A percentile compares a stretch with the other conserved stretches of the same genome.
Evolutionary conservation across 2,888 invertebrate species (phyloP).

Genomic region (Macrophya annulata): DNA sequence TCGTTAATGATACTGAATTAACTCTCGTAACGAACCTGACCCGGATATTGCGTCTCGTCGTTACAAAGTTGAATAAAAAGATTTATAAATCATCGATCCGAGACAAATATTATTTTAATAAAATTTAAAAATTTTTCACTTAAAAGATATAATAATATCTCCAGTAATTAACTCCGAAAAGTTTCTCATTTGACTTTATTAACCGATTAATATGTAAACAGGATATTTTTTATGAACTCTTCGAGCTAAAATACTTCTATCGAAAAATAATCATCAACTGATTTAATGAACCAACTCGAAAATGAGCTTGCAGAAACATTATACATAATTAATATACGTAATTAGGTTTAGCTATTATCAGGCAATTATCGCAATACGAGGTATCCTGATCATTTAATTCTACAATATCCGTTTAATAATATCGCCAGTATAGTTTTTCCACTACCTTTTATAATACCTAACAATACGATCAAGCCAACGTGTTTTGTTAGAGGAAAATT

Average conservation of each 20-base stretch:
- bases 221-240: too few relatives aligned
- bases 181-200: not conserved
- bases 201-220: constrained; percentile 7
- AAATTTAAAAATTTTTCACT: not conserved
- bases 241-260: not conserved
- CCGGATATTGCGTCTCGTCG: not conserved
- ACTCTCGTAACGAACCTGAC: constrained; percentile 47
- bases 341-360: not conserved
- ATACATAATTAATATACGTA: not conserved
- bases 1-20: constrained; percentile 46
- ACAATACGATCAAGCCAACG: not conserved
- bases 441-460: not conserved
- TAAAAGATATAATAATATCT: not conserved
- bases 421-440: not conserved
- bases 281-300: not conserved
- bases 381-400: not conserved
- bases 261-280: not conserved
- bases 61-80: not conserved
- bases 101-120: not conserved
- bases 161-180: not conserved
- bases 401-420: not conserved
- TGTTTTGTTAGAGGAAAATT: not conserved
- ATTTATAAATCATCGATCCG: constrained; percentile 13
- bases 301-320: not conserved
- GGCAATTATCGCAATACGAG: not conserved